phyloP scores from a whole-genome alignment of 2,797 vertebrate genomes.

The Tachyglossus aculeatus region DNA sequence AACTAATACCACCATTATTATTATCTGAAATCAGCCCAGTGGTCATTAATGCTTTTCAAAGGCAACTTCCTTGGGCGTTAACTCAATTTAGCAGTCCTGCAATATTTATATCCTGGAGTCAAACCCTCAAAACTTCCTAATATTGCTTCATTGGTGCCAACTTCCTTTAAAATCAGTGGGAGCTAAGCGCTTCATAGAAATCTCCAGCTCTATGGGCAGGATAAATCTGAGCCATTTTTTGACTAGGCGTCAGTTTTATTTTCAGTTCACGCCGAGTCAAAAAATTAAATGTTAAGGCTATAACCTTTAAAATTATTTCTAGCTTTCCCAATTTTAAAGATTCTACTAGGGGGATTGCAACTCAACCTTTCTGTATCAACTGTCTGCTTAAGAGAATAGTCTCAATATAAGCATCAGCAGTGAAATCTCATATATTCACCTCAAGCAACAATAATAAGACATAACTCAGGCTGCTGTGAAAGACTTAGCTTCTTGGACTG shows the following conservation, averaged over 20 bases:
- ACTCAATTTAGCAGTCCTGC: constrained; percentile 1
- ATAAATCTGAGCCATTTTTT: not conserved
- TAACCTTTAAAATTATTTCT: not conserved
- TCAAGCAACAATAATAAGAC: not conserved
- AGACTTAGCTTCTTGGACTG: not conserved
- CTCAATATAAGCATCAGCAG: not conserved
- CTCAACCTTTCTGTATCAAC: not conserved
- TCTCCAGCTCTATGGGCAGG: not conserved
- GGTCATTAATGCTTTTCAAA: not conserved
- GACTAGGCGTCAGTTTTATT: not conserved
- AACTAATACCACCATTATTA: not conserved
- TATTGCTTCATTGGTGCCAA: constrained; percentile 5
- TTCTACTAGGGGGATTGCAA: not conserved
- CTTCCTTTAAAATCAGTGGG: not conserved
- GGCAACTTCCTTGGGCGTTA: not conserved
- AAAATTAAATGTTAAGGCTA: no score
- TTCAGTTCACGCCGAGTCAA: no score
- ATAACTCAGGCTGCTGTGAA: not conserved
- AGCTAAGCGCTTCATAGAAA: not conserved
- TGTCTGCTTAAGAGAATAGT: not conserved
- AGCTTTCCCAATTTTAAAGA: not conserved
- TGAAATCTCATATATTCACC: not conserved
- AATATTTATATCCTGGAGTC: constrained; percentile 11
- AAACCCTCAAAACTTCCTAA: not conserved
- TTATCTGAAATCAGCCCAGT: no score